phyloP scores from a whole-genome alignment of 2,797 vertebrate species.

The Pipistrellus pipistrellus region DNA sequence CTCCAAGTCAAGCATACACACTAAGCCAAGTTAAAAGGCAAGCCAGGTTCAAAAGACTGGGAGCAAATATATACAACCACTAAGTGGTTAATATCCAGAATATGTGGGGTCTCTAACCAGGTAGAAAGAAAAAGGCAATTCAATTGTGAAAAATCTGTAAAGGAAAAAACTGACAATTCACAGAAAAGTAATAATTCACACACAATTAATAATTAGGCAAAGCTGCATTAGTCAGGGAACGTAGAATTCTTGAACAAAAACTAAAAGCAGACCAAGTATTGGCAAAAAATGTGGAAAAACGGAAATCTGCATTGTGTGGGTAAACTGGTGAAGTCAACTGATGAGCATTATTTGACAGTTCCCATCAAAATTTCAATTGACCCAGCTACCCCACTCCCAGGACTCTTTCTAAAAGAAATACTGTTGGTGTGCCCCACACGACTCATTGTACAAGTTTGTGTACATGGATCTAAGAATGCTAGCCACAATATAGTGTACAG shows the following conservation, averaged over 20 bases:
- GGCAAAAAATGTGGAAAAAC: not conserved
- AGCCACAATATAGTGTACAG: not conserved
- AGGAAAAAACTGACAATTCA: not conserved
- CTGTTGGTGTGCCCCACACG: not conserved
- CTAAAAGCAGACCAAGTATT: not conserved
- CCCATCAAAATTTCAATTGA: not conserved
- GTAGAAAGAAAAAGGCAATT: not conserved
- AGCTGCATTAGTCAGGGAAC: not conserved
- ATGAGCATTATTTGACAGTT: not conserved
- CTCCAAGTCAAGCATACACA: slow-evolving; percentile 1
- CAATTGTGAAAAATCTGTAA: not conserved
- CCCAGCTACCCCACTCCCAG: not conserved
- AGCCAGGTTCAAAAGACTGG: not conserved
- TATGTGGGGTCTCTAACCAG: not conserved
- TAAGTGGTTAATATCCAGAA: not conserved
- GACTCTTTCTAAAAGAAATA: not conserved
- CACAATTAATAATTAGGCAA: not conserved
- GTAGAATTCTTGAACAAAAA: slow-evolving; percentile 31
- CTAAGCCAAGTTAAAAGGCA: not conserved
- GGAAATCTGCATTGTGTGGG: not conserved
- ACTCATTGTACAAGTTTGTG: not conserved
- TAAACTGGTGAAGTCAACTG: not conserved
- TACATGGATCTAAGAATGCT: not conserved
- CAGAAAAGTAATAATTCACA: slow-evolving; percentile 49
- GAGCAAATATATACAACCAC: slow-evolving; percentile 2